A percentile compares a stretch with the other conserved stretches of the same genome.
Conservation (phyloP, 2,113 vertebrate genomes). For the Columba livia region DNA sequence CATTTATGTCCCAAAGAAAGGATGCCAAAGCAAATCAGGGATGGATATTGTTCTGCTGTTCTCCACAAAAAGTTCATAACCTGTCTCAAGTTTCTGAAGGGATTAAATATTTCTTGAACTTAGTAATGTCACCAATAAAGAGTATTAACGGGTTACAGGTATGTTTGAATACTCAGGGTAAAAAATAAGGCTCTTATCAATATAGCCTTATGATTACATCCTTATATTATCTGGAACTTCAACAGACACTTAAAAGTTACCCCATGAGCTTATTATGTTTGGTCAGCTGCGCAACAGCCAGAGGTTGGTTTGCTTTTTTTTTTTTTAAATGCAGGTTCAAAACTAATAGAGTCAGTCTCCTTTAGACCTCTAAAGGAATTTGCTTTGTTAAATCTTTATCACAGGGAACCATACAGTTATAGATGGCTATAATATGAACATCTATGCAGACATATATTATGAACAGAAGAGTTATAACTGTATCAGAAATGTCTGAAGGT, state of each 20-base stretch:
- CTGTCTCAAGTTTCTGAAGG: not conserved
- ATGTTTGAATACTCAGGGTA: not conserved
- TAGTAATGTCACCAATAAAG: not conserved
- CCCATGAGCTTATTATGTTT: not conserved
- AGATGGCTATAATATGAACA: not conserved
- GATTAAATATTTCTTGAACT: not conserved
- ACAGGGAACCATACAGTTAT: not conserved
- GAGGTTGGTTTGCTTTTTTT: not conserved
- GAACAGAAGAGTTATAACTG: not conserved
- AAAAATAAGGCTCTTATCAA: not conserved
- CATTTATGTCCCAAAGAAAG: not conserved
- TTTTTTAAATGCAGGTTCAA: not conserved
- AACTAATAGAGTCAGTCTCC: not conserved
- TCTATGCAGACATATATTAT: not conserved
- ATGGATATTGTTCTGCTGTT: not conserved
- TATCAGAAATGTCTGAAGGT: not conserved
- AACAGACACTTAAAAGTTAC: not conserved
- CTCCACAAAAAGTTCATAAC: not conserved
- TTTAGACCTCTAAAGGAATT: not conserved
- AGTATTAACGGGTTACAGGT: not conserved
- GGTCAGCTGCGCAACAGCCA: not conserved
- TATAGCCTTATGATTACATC: not conserved
- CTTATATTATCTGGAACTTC: not conserved
- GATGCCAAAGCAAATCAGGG: slow-evolving; percentile 17
- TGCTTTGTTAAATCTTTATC: not conserved